These are phyloP conservation scores for Poeciliopsis infans DNA, from an alignment of 2,797 vertebrate species.

Conservation along the genomic window DNA sequence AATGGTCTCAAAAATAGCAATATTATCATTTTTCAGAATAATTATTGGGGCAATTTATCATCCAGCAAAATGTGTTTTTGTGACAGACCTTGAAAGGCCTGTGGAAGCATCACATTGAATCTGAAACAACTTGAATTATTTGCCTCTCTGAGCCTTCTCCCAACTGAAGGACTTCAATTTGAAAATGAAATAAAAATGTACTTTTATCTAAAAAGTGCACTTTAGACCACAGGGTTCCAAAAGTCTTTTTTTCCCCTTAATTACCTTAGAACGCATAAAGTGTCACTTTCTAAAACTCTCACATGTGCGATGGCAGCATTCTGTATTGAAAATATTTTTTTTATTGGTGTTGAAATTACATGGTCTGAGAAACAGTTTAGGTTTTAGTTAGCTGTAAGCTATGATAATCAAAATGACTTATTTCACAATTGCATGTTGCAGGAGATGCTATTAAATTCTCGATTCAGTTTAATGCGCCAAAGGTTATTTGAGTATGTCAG, in stretches of 20 bases:
- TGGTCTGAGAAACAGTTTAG: neutral
- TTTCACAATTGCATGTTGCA: neutral
- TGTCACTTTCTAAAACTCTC: too few species aligned
- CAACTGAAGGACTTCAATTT: neutral
- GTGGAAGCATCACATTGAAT: neutral
- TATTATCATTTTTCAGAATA: too few species aligned
- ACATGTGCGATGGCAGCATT: neutral
- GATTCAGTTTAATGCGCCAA: neutral
- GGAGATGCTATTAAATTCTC: neutral
- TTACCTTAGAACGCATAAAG: neutral
- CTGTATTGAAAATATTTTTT: neutral
- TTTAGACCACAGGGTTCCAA: neutral
- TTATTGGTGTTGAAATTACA: neutral
- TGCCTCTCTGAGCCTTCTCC: neutral
- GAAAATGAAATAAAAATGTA: neutral
- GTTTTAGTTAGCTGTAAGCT: neutral
- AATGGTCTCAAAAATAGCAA: too few species aligned
- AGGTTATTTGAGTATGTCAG: slow-evolving; percentile 3
- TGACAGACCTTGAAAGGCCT: neutral
- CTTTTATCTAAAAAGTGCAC: neutral
- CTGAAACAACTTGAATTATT: neutral
- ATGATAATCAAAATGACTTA: neutral
- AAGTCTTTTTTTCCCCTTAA: neutral
- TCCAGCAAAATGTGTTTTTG: too few species aligned
- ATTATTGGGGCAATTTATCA: too few species aligned